Conservation (phyloP, 2,888 invertebrate genomes). For the Brachypterus glaber region DNA sequence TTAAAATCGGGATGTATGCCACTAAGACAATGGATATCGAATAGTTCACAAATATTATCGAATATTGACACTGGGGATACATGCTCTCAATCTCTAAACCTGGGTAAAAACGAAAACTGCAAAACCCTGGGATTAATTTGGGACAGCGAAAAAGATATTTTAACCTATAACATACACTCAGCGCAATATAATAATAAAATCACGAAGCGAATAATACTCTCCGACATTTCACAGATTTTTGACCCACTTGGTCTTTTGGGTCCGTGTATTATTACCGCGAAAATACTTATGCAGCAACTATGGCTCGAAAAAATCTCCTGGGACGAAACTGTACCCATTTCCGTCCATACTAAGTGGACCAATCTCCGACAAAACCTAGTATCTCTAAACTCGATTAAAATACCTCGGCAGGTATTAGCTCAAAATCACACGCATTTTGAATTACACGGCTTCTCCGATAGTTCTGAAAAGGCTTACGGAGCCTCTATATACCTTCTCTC, state of each 20-base stretch:
- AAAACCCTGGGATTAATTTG: slow-evolving; percentile 10
- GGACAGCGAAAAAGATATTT: slow-evolving; percentile 4
- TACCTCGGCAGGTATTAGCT: slow-evolving; percentile 7
- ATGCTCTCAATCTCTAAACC: neutral
- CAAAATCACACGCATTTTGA: slow-evolving; percentile 3
- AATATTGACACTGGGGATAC: neutral
- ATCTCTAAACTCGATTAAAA: slow-evolving; percentile 4
- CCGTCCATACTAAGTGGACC: slow-evolving; percentile 7
- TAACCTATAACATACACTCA: too few species aligned
- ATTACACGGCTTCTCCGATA: slow-evolving; percentile 17
- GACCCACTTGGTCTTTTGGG: slow-evolving; percentile 15
- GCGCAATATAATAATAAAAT: too few species aligned
- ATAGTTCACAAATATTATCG: slow-evolving; percentile 4
- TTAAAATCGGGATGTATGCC: slow-evolving; percentile 1
- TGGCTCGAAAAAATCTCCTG: slow-evolving; percentile 12
- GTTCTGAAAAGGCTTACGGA: slow-evolving; percentile 12
- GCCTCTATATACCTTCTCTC: slow-evolving; percentile 12
- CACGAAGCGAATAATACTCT: slow-evolving; percentile 6
- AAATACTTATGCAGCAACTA: slow-evolving; percentile 13
- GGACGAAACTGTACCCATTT: slow-evolving; percentile 10
- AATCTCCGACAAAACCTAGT: slow-evolving; percentile 3
- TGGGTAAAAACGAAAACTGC: neutral
- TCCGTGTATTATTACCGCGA: slow-evolving; percentile 10
- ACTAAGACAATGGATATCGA: slow-evolving; percentile 5
- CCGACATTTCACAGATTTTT: slow-evolving; percentile 13